A percentile compares a stretch with the other conserved stretches of the same genome.
Conservation (phyloP, 2,888 invertebrate genomes). For the Apamea epomidion region DNA sequence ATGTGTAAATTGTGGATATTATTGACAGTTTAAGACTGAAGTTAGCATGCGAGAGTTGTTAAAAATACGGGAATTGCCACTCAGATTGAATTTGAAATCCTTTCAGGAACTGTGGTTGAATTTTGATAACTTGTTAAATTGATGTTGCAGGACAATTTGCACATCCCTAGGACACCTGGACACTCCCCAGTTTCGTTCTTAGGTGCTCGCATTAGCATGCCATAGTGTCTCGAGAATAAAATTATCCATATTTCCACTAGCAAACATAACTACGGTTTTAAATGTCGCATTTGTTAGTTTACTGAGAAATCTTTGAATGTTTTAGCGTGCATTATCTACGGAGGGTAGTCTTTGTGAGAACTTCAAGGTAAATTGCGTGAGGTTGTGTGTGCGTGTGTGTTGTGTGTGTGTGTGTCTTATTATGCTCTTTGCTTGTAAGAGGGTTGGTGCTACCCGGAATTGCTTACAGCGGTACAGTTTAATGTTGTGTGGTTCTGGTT, state of each 20-base stretch:
- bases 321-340: slow-evolving; percentile 53
- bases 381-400: neutral
- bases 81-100: neutral
- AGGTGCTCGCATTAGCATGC: slow-evolving; percentile 69
- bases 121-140: neutral
- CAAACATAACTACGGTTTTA: slow-evolving; percentile 64
- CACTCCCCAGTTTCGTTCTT: slow-evolving; percentile 63
- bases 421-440: slow-evolving; percentile 17
- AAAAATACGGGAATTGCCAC: neutral
- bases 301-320: slow-evolving; percentile 63
- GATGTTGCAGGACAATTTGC: neutral
- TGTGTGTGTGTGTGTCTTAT: slow-evolving; percentile 1
- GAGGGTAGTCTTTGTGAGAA: slow-evolving; percentile 43
- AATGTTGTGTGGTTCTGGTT: slow-evolving; percentile 6
- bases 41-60: neutral
- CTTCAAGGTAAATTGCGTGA: slow-evolving; percentile 28
- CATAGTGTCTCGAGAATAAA: slow-evolving; percentile 70
- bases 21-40: neutral
- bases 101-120: neutral
- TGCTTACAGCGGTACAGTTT: slow-evolving; percentile 24
- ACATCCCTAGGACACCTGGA: slow-evolving; percentile 35
- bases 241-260: slow-evolving; percentile 67
- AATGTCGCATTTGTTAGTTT: slow-evolving; percentile 64
- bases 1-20: neutral
- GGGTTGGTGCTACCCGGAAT: slow-evolving; percentile 22